Evolutionary conservation across 2,888 invertebrate species (phyloP), one percentile per base, ranked within the genome.

Genomic region (Pardosa pseudoannulata): DNA sequence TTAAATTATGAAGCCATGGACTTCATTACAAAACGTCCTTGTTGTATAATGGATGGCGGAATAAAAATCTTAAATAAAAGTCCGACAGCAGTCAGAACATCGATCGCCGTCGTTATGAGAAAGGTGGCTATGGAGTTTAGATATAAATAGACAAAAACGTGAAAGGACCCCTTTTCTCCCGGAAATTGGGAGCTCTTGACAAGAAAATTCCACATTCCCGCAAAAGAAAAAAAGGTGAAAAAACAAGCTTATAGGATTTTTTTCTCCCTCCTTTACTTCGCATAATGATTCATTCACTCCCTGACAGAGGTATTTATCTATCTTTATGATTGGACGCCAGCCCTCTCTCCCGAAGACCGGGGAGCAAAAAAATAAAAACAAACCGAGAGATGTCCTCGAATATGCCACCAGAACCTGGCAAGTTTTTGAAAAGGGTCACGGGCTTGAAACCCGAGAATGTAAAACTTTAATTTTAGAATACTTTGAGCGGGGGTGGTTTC

Each of bases 391-490:
- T 56, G 16, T 23, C 56, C 56, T 56, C 56, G 56, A 56, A 56
- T 56, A 56, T 56, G 56, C 23, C 23, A 56, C 56, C 19, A 56
- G 23, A 56, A 56, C 23, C 56, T 56, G 56, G 56, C 56, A 56
- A 56, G 23, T 19, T 56, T 56, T 56, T 56, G 23, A 56, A 56
- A 56, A 56, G 56, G 56, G 56, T 56, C 56, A 56, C 23, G 56
- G 56, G 23, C 56, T 16, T 1, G 56, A 56, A 56, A 56, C 56
- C 5, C 23, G 56, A 56, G 19, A 56, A 23, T 23, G 23, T 23
- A 56, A 56, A 56, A 56, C 56, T 56, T 56, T 56, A 56, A 56
- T 56, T 56, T 56, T 56, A 56, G 56, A 56, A 56, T 56, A 6
- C 56, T 23, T n/a, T 23, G 56, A 23, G 56, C 56, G 56, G 56